Evolutionary conservation across 2,797 vertebrate species (phyloP), one percentile per base, ranked within the genome.

Genomic region (Enteromius afrohamiltoni): DNA sequence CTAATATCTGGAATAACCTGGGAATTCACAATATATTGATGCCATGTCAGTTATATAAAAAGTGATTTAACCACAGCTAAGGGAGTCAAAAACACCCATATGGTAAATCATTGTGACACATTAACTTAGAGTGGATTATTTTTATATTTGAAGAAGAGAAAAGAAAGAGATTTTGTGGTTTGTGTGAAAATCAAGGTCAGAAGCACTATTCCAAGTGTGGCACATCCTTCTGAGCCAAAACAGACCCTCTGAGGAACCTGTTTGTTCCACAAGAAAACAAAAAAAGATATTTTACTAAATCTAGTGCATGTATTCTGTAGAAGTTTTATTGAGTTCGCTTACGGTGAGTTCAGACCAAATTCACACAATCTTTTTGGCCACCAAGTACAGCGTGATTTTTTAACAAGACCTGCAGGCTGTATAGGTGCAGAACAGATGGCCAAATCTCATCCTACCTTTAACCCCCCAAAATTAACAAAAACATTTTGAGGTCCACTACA

Each of bases 391-490:
- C 51, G 34, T 37, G 34, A 47, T 67, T 67, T 58, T 83, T 78
- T 74, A 79, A 83, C 77, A 75, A 82, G 82, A 65, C 49, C 42
- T 69, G 60, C 29, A 80, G 80, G 86, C 74, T 21, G 53, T 37
- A 64, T 37, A 67, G 85, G 60, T 3, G 0, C n/a, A 47, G 68
- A 49, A 76, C 62, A 84, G 37, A 77, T 85, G 69, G 83, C 78
- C 60, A 87, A 90, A 83, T 77, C 84, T 83, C 83, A 68, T 67
- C 51, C 65, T 79, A 83, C 88, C 89, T 87, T 86, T 88, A 86
- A 83, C 88, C 88, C 84, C 81, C 88, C 83, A 85, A 89, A 89
- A 91, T 92, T 86, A 90, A 88, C 80, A 84, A 89, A 90, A 91
- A 90, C 86, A 91, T 86, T 71, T 3, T 77, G 68, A 14, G 49